Evolutionary conservation across 1,140 invertebrate species (phyloP).

Genomic region (Drosophila lacteicornis): DNA sequence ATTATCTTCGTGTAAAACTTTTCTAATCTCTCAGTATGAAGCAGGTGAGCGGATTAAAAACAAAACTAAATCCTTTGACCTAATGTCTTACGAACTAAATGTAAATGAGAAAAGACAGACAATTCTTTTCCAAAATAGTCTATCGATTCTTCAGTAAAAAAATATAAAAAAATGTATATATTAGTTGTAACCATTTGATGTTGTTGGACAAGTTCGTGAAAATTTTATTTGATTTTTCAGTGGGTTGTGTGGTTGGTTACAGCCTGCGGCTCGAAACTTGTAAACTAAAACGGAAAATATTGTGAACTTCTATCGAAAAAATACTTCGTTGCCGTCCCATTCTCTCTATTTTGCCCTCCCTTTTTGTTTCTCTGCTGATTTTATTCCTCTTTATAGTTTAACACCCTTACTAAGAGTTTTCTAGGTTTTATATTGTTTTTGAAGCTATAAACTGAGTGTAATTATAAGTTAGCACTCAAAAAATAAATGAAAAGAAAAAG

Average conservation of each 20-base stretch:
- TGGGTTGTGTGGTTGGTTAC: conserved; percentile 39
- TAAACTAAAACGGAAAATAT: conserved; percentile 78
- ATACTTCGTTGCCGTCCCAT: conserved; percentile 18
- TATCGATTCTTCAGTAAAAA: neutral
- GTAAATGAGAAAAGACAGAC: neutral
- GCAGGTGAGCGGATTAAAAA: no score
- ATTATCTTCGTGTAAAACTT: no score
- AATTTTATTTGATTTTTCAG: conserved; percentile 53
- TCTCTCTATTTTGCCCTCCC: neutral
- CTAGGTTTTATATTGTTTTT: neutral
- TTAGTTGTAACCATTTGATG: conserved; percentile 4
- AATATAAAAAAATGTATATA: neutral
- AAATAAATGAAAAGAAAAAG: no score
- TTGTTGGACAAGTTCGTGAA: conserved; percentile 39
- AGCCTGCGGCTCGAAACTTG: conserved; percentile 52
- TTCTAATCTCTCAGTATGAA: no score
- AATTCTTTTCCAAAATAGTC: neutral
- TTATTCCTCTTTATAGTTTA: conserved; percentile 8
- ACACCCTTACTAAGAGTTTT: neutral
- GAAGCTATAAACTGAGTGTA: neutral
- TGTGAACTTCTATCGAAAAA: conserved; percentile 59
- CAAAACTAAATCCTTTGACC: neutral
- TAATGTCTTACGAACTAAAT: neutral
- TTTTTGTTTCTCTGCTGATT: conserved; percentile 19
- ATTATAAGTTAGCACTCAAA: no score